A percentile compares a stretch with the other conserved stretches of the same genome.
Evolutionary conservation across 2,797 vertebrate genomes (phyloP).

Genomic region (Holocentrus rufus): DNA sequence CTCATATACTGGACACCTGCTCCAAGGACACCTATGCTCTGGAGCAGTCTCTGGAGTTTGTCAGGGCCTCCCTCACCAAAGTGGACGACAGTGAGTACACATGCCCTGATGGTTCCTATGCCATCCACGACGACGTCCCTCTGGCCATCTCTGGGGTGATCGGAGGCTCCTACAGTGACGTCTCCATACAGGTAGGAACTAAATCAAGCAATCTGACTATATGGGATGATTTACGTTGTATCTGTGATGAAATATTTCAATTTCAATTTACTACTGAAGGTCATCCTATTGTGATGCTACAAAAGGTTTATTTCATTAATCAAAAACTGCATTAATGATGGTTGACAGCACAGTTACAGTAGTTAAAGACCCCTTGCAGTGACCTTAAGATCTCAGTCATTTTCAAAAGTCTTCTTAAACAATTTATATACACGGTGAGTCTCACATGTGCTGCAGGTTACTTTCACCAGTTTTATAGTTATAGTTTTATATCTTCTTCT

Average conservation of each 20-base stretch:
- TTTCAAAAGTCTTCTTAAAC: too few relatives aligned
- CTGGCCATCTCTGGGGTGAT: constrained; percentile 97
- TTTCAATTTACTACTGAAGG: not conserved
- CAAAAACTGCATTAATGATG: constrained; percentile 20
- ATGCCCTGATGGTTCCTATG: constrained; percentile 95
- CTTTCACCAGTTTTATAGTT: too few relatives aligned
- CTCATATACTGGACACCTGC: constrained; percentile 97
- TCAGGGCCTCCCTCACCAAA: constrained; percentile 94
- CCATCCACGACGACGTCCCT: constrained; percentile 91
- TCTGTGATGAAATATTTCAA: not conserved
- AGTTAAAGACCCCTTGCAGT: not conserved
- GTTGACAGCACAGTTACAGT: constrained; percentile 16
- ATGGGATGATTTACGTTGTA: not conserved
- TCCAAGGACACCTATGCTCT: constrained; percentile 98
- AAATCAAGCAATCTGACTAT: not conserved
- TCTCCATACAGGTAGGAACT: constrained; percentile 94
- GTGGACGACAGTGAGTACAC: constrained; percentile 95
- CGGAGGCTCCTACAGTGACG: constrained; percentile 97
- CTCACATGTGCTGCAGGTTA: too few relatives aligned
- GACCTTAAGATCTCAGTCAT: too few relatives aligned
- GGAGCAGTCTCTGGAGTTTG: constrained; percentile 97
- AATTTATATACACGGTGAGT: too few relatives aligned
- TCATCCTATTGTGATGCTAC: constrained; percentile 3
- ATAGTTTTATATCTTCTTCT: too few relatives aligned
- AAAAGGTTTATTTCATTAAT: constrained; percentile 13